A percentile compares a stretch with the other conserved stretches of the same genome.
Conservation (phyloP, 2,888 invertebrate genomes). For the Caenorhabditis sp. region DNA sequence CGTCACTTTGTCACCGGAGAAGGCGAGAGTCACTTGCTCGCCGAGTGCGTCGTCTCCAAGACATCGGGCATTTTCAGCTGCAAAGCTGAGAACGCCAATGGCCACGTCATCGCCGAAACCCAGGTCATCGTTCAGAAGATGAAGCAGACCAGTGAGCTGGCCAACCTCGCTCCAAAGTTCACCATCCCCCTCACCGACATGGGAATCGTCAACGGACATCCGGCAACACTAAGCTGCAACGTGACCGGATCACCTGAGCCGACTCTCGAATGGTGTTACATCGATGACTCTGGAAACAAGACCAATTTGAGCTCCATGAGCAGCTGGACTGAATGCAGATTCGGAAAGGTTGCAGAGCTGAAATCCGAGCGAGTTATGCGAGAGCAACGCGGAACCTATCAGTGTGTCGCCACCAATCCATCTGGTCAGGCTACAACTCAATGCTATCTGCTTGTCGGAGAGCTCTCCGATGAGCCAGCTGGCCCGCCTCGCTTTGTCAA, state of each 20-base stretch:
- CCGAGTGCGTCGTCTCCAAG: constrained; percentile 77
- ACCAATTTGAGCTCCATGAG: constrained; percentile 60
- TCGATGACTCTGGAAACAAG: constrained; percentile 70
- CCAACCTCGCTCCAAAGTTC: constrained; percentile 71
- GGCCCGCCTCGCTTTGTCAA: constrained; percentile 79
- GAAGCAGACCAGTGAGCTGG: constrained; percentile 36
- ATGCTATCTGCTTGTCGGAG: constrained; percentile 78
- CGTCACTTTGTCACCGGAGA: constrained; percentile 73
- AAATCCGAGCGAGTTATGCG: constrained; percentile 71
- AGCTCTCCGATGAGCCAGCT: constrained; percentile 71
- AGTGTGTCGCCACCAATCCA: constrained; percentile 76
- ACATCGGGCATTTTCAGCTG: constrained; percentile 84
- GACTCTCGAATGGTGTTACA: constrained; percentile 75
- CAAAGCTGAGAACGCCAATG: constrained; percentile 84
- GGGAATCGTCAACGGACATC: constrained; percentile 75
- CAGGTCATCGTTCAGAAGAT: constrained; percentile 70
- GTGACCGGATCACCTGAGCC: constrained; percentile 74
- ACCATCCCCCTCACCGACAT: constrained; percentile 69
- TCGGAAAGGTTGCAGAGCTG: constrained; percentile 73
- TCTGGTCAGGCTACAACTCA: constrained; percentile 73
- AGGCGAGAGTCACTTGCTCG: constrained; percentile 74
- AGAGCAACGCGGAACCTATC: constrained; percentile 76
- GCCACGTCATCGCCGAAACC: constrained; percentile 75
- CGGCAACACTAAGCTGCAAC: constrained; percentile 74
- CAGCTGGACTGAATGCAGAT: constrained; percentile 75